Conservation (phyloP, 2,113 vertebrate genomes). For the Pipa parva region DNA sequence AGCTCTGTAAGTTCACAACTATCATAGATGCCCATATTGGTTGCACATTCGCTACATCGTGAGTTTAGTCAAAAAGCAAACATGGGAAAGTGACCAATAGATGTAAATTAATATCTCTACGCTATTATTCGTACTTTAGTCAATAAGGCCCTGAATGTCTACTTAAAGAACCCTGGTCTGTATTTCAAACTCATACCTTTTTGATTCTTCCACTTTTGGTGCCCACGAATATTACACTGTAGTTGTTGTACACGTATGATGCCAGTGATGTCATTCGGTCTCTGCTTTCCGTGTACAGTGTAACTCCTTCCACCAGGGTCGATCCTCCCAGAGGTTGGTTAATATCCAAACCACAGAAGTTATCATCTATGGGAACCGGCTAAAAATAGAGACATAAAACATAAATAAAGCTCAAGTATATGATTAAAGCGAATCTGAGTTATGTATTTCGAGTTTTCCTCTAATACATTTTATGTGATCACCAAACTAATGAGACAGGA, state of each 20-base stretch:
- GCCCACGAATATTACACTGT: constrained; percentile 93
- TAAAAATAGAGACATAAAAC: constrained; percentile 49
- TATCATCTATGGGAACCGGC: constrained; percentile 96
- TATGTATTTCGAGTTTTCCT: too few species aligned
- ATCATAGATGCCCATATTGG: neutral
- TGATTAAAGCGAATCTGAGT: too few species aligned
- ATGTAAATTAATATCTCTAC: too few species aligned
- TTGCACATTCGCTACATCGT: neutral
- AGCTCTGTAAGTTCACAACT: neutral
- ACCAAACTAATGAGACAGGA: too few species aligned
- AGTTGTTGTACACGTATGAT: constrained; percentile 93
- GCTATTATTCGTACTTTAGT: too few species aligned
- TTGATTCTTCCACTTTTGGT: constrained; percentile 91
- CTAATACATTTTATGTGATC: too few species aligned
- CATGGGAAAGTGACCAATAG: neutral
- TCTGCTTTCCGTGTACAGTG: constrained; percentile 82
- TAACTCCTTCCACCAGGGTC: constrained; percentile 83
- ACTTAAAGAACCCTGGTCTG: too few species aligned
- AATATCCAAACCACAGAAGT: constrained; percentile 96
- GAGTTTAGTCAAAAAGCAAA: neutral
- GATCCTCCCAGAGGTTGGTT: constrained; percentile 96
- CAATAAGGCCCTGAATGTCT: too few species aligned
- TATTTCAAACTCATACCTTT: constrained; percentile 85
- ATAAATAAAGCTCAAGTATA: too few species aligned
- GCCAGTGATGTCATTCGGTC: constrained; percentile 93